phyloP scores from a whole-genome alignment of 2,113 vertebrate genomes.

The Dasyurus viverrinus region DNA sequence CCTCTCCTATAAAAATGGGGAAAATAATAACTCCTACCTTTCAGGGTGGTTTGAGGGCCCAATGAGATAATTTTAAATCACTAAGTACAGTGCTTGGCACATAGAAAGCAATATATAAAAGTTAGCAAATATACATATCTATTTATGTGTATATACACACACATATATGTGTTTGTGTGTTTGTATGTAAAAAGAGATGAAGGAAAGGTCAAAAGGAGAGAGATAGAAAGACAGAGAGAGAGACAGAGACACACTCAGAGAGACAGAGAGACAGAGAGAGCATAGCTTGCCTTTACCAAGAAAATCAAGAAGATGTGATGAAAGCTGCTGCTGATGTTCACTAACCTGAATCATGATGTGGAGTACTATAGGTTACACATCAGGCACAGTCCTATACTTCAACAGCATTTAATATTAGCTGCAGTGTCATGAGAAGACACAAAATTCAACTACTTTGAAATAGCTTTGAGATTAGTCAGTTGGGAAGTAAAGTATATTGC shows the following conservation, averaged over 20 bases:
- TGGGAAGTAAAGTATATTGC: not conserved
- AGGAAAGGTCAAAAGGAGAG: too few species aligned
- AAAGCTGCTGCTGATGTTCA: not conserved
- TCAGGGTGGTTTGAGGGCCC: not conserved
- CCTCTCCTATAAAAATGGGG: not conserved
- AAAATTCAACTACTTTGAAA: not conserved
- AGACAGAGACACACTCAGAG: too few species aligned
- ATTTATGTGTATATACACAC: too few species aligned
- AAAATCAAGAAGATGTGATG: not conserved
- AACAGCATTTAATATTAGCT: not conserved
- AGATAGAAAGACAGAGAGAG: not conserved
- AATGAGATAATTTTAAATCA: not conserved
- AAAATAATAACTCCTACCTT: not conserved
- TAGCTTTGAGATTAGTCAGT: not conserved
- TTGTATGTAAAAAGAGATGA: too few species aligned
- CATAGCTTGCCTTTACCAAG: not conserved
- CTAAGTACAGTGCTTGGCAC: not conserved
- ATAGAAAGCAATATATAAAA: not conserved
- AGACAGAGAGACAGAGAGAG: not conserved
- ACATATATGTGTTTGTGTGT: too few species aligned
- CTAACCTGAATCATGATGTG: not conserved
- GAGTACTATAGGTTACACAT: not conserved
- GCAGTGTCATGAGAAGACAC: not conserved
- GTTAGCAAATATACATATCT: not conserved
- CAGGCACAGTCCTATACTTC: not conserved